Conservation (phyloP, 2,797 vertebrate genomes). For the Clamator glandarius region DNA sequence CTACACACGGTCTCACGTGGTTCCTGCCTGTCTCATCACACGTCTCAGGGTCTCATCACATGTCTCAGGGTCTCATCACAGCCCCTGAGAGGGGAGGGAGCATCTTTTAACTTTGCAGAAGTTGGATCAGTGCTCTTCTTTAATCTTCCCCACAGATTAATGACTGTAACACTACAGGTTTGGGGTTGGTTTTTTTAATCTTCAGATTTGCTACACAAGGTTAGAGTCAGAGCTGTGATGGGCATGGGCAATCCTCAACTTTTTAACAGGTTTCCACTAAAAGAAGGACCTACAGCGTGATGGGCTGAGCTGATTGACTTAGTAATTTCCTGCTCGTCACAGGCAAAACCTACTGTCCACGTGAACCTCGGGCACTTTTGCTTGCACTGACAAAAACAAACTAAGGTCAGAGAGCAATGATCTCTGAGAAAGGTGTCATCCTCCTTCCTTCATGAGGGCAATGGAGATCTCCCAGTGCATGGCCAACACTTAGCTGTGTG, state of each 20-base stretch:
- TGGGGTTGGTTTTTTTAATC: background rate
- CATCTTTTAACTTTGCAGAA: background rate
- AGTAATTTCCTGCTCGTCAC: background rate
- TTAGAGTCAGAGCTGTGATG: background rate
- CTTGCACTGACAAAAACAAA: background rate
- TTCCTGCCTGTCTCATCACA: background rate
- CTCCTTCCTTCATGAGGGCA: background rate
- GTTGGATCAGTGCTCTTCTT: background rate
- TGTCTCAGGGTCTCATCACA: background rate
- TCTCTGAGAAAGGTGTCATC: background rate
- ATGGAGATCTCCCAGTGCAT: background rate
- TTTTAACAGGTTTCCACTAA: background rate
- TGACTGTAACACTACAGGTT: background rate
- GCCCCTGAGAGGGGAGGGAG: background rate
- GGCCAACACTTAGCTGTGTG: background rate
- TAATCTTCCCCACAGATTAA: background rate
- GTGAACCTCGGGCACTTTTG: background rate
- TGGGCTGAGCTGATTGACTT: background rate
- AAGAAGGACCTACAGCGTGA: background rate
- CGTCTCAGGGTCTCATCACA: background rate
- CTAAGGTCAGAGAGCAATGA: background rate
- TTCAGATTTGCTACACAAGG: background rate
- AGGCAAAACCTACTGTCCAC: accelerated
- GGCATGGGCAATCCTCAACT: background rate
- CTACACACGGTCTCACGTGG: background rate